These are phyloP conservation scores for Ennomos erosarius DNA, from an alignment of 2,888 invertebrate species.

Conservation along the genomic window DNA sequence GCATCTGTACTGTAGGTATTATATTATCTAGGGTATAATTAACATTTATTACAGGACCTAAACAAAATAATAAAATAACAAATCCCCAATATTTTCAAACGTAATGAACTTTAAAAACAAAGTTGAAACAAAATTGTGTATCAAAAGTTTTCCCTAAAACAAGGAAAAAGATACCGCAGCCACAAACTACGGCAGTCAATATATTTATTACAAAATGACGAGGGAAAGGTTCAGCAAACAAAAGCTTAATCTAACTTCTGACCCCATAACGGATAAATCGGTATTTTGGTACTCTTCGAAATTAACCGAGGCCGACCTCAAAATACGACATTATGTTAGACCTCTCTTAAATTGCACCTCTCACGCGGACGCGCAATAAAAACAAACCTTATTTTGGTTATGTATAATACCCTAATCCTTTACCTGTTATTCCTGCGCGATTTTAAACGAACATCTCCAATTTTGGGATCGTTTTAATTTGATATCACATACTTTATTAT, in stretches of 20 bases:
- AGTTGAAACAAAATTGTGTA: not conserved
- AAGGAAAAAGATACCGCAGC: not conserved
- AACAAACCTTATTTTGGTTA: slow-evolving; percentile 10
- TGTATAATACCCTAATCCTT: not conserved
- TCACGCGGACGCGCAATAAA: slow-evolving; percentile 9
- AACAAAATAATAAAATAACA: too few species aligned
- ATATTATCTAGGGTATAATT: too few species aligned
- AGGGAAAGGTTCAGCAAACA: slow-evolving; percentile 18
- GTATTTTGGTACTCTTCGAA: slow-evolving; percentile 6
- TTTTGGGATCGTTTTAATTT: not conserved
- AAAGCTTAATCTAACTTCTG: slow-evolving; percentile 22
- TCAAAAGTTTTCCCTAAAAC: not conserved
- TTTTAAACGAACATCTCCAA: not conserved
- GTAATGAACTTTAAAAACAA: not conserved
- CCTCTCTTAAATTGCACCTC: slow-evolving; percentile 10
- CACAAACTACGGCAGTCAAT: slow-evolving; percentile 5
- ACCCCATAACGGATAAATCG: slow-evolving; percentile 18
- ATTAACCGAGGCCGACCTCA: slow-evolving; percentile 12
- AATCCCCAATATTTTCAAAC: not conserved
- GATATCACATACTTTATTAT: not conserved
- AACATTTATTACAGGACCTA: too few species aligned
- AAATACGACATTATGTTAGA: slow-evolving; percentile 23
- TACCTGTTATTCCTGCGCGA: not conserved
- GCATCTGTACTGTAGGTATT: too few species aligned
- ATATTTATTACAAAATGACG: slow-evolving; percentile 16